Conservation (phyloP, 2,888 invertebrate genomes). For the Cartodere bifasciata region DNA sequence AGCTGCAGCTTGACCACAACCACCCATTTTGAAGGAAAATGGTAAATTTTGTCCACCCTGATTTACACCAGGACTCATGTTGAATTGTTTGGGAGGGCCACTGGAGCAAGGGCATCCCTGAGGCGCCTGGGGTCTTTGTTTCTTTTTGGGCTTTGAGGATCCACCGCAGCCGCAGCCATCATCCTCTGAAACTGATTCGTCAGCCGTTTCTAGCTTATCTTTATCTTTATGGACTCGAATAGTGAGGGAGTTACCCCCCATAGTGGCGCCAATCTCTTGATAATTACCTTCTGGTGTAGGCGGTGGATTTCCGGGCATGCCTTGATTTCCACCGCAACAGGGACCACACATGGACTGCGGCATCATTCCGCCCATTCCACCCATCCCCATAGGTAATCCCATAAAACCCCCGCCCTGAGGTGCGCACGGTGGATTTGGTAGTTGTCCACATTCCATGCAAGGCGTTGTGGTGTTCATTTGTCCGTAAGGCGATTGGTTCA, state of each 20-base stretch:
- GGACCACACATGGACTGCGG: slow-evolving; percentile 7
- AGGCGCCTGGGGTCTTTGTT: neutral
- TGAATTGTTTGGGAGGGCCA: slow-evolving; percentile 12
- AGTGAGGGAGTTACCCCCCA: slow-evolving; percentile 52
- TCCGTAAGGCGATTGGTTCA: slow-evolving; percentile 7
- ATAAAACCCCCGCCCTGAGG: slow-evolving; percentile 8
- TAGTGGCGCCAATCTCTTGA: slow-evolving; percentile 53
- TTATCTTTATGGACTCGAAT: slow-evolving; percentile 49
- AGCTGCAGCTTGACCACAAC: slow-evolving; percentile 15
- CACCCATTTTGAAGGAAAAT: slow-evolving; percentile 25
- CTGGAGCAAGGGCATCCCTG: slow-evolving; percentile 6
- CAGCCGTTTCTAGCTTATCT: slow-evolving; percentile 34
- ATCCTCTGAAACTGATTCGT: slow-evolving; percentile 34
- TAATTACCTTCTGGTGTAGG: slow-evolving; percentile 32
- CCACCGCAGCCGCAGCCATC: slow-evolving; percentile 13
- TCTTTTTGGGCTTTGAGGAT: slow-evolving; percentile 1
- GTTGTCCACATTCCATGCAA: slow-evolving; percentile 19
- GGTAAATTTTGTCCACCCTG: slow-evolving; percentile 21
- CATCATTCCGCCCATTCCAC: slow-evolving; percentile 8
- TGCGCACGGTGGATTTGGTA: slow-evolving; percentile 10
- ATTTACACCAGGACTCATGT: slow-evolving; percentile 23
- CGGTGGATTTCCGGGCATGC: slow-evolving; percentile 5
- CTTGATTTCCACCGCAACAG: slow-evolving; percentile 4
- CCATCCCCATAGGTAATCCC: slow-evolving; percentile 23
- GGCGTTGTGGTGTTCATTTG: no score